A percentile compares a stretch with the other conserved stretches of the same genome.
Evolutionary conservation across 1,140 invertebrate species (phyloP).

Genomic region (Aphelinus certus): DNA sequence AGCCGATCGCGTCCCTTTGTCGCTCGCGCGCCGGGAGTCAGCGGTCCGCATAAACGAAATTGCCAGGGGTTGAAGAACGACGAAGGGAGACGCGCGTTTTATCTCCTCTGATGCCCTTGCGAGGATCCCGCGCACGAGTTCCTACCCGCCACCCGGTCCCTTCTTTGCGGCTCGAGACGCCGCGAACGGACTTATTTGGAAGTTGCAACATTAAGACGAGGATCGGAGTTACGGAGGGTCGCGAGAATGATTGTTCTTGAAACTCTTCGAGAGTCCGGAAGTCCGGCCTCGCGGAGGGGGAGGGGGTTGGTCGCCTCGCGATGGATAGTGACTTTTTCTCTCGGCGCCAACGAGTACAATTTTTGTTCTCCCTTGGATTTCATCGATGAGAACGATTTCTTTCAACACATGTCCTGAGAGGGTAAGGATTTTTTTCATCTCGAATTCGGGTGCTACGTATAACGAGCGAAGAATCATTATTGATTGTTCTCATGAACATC

Average conservation of each 20-base stretch:
- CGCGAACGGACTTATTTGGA: conserved; percentile 9
- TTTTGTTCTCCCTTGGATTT: too few relatives aligned
- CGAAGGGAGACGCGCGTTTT: conserved; percentile 36
- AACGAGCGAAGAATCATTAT: too few relatives aligned
- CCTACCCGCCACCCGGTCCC: background rate
- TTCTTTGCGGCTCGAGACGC: background rate
- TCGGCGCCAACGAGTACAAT: too few relatives aligned
- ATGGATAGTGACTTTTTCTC: too few relatives aligned
- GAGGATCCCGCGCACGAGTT: too few relatives aligned
- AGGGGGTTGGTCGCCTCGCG: background rate
- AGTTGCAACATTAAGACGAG: background rate
- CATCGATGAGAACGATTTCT: too few relatives aligned
- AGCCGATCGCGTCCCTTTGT: conserved; percentile 58
- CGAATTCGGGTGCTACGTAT: too few relatives aligned
- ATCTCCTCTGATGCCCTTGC: background rate
- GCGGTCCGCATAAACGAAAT: conserved; percentile 60
- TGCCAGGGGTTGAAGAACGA: conserved; percentile 49
- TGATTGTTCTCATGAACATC: too few relatives aligned
- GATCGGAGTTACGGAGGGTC: background rate
- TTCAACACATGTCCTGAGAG: too few relatives aligned
- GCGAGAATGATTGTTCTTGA: conserved; percentile 19
- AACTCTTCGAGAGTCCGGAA: background rate
- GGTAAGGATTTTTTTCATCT: too few relatives aligned
- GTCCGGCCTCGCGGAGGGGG: background rate
- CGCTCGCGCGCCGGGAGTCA: conserved; percentile 47